phyloP scores from a whole-genome alignment of 2,113 vertebrate species.

The Sciurus niger region DNA sequence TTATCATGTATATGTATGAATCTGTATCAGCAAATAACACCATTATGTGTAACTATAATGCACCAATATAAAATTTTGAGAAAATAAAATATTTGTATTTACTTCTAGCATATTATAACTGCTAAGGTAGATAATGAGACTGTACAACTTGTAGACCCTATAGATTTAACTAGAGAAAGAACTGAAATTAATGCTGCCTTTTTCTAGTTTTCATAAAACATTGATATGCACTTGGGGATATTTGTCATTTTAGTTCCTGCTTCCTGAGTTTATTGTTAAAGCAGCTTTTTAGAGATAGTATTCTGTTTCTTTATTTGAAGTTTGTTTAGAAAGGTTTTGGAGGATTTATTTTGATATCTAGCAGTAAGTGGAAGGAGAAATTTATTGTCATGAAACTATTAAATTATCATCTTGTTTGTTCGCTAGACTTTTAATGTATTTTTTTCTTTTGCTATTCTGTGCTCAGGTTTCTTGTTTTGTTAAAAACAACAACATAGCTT shows the following conservation, averaged over 20 bases:
- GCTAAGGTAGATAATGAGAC: background rate
- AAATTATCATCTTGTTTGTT: background rate
- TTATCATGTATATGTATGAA: too few species aligned
- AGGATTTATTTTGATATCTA: constrained; percentile 8
- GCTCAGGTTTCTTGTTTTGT: background rate
- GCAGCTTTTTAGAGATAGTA: background rate
- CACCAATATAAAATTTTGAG: too few species aligned
- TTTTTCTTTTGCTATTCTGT: background rate
- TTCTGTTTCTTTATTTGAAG: background rate
- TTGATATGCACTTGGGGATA: background rate
- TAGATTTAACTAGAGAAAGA: constrained; percentile 13
- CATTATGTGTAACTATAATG: too few species aligned
- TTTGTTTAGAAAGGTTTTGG: constrained; percentile 38
- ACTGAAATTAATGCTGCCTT: background rate
- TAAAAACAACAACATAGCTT: background rate
- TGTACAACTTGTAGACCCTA: background rate
- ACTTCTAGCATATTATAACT: background rate
- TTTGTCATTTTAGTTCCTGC: constrained; percentile 9
- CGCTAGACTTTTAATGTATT: background rate
- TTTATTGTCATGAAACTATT: constrained; percentile 15
- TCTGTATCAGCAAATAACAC: too few species aligned
- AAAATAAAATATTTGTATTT: constrained; percentile 17
- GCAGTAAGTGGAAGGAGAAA: background rate
- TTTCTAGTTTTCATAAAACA: constrained; percentile 24
- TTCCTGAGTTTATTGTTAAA: constrained; percentile 41